A percentile compares a stretch with the other conserved stretches of the same genome.
These are phyloP conservation scores for Gasteruption jaculator DNA, from an alignment of 2,888 invertebrate genomes.

Conservation along the genomic window DNA sequence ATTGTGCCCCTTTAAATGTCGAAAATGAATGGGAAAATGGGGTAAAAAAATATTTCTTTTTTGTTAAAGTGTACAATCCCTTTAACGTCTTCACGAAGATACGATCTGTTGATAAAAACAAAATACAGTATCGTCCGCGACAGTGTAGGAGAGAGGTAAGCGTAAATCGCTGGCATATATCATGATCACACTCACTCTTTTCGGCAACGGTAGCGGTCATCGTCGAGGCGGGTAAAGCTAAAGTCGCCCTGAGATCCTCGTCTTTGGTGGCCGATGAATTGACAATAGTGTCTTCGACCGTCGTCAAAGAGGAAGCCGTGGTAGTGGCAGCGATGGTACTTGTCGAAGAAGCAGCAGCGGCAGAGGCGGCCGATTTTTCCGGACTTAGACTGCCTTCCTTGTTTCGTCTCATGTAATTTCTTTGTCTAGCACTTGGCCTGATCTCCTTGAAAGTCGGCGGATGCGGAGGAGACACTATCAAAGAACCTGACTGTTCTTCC, in stretches of 20 bases:
- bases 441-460: constrained; percentile 47
- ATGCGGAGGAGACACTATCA: constrained; percentile 47
- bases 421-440: constrained; percentile 48
- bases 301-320: constrained; percentile 29
- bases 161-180: no score
- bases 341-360: constrained; percentile 25
- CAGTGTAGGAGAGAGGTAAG: no score
- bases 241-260: constrained; percentile 45
- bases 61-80: no score
- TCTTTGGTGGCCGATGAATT: constrained; percentile 45
- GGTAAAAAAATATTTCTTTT: no score
- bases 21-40: no score
- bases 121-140: no score
- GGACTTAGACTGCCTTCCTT: constrained; percentile 61
- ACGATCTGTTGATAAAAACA: no score
- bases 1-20: no score
- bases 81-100: no score
- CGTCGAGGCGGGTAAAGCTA: constrained; percentile 33
- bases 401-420: constrained; percentile 66
- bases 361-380: constrained; percentile 40
- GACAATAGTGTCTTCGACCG: no score
- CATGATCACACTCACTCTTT: constrained; percentile 39
- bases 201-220: constrained; percentile 29
- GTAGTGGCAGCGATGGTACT: constrained; percentile 20
- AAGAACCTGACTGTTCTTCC: constrained; percentile 48